Conservation (phyloP, 2,797 vertebrate species). For the Coreius guichenoti region DNA sequence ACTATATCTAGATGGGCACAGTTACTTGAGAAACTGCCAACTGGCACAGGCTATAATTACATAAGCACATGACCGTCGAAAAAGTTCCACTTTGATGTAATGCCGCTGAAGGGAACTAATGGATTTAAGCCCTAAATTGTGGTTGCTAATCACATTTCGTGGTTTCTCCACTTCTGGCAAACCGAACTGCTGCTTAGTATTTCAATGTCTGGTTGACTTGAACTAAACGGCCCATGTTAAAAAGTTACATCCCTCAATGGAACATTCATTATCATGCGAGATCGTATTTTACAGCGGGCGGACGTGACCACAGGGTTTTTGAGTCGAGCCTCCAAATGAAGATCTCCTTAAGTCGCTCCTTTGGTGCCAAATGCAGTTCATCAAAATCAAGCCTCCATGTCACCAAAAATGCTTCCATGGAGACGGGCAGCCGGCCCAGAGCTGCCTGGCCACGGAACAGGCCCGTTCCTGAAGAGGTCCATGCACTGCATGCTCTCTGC, state of each 20-base stretch:
- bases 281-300: conserved; percentile 41
- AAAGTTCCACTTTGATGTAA: conserved; percentile 52
- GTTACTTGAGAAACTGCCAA: conserved; percentile 35
- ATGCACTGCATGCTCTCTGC: neutral
- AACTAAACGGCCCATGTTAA: conserved; percentile 46
- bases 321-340: conserved; percentile 32
- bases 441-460: conserved; percentile 32
- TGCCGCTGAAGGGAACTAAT: conserved; percentile 42
- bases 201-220: conserved; percentile 47
- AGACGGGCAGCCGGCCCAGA: conserved; percentile 46
- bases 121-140: conserved; percentile 42
- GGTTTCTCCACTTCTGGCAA: conserved; percentile 40
- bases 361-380: conserved; percentile 36
- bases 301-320: conserved; percentile 7
- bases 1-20: conserved; percentile 29
- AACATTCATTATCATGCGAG: conserved; percentile 18
- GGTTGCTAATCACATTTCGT: conserved; percentile 58
- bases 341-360: conserved; percentile 21
- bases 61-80: conserved; percentile 38
- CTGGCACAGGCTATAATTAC: conserved; percentile 53
- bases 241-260: conserved; percentile 13
- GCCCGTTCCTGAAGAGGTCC: conserved; percentile 28
- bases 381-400: conserved; percentile 31
- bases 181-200: conserved; percentile 17
- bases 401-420: conserved; percentile 50